Evolutionary conservation across 2,888 invertebrate genomes (phyloP).

Genomic region (Rhopalosiphum nymphaeae): DNA sequence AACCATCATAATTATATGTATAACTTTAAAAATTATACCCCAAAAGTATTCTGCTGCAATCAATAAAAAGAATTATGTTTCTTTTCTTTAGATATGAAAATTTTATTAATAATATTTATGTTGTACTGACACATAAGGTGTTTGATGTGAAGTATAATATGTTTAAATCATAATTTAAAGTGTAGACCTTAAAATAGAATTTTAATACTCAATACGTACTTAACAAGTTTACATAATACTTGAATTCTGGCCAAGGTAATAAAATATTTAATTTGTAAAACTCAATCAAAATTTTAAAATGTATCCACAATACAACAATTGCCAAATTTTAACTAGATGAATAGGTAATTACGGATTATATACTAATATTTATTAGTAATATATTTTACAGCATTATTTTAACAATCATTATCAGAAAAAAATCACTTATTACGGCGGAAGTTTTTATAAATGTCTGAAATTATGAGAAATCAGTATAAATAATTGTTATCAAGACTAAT

Average conservation of each 20-base stretch:
- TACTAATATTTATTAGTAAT: background rate
- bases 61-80: too few relatives aligned
- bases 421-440: background rate
- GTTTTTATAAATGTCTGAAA: background rate
- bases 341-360: background rate
- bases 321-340: background rate
- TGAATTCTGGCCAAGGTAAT: background rate
- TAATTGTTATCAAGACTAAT: background rate
- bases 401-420: background rate
- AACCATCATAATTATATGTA: too few relatives aligned
- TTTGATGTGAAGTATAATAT: background rate
- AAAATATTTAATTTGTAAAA: background rate
- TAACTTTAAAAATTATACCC: too few relatives aligned
- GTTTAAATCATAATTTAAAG: background rate
- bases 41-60: too few relatives aligned
- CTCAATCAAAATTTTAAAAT: background rate
- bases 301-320: background rate
- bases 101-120: too few relatives aligned
- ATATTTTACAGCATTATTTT: background rate
- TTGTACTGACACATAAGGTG: too few relatives aligned
- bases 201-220: background rate
- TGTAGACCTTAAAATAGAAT: background rate
- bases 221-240: background rate
- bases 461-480: background rate
- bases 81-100: too few relatives aligned